A percentile compares a stretch with the other conserved stretches of the same genome.
These are phyloP conservation scores for Tapirus indicus DNA, from an alignment of 2,797 vertebrate species.

Conservation along the genomic window DNA sequence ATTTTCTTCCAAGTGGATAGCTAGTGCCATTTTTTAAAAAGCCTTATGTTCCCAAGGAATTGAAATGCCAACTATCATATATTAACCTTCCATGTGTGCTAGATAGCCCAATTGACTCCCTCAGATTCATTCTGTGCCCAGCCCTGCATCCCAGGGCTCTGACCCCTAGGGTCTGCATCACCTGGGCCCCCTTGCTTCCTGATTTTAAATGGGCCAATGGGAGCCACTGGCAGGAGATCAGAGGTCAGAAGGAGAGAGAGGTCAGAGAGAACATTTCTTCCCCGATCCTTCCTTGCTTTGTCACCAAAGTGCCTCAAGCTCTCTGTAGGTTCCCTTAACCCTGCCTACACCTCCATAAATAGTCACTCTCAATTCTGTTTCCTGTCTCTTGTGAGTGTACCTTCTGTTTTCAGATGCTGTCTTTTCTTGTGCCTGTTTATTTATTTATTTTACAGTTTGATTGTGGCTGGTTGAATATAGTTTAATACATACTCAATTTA, in stretches of 20 bases:
- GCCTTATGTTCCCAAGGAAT: background rate
- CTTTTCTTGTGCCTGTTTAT: slow-evolving; percentile 21
- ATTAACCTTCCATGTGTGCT: background rate
- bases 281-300: background rate
- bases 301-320: background rate
- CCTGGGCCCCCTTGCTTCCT: background rate
- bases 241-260: background rate
- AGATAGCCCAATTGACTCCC: background rate
- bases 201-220: background rate
- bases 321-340: background rate
- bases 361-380: background rate
- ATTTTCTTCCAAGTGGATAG: background rate
- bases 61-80: background rate
- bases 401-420: background rate
- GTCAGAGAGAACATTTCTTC: background rate
- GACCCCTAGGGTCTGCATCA: background rate
- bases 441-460: background rate
- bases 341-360: background rate
- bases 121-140: background rate
- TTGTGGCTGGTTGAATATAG: background rate
- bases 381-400: background rate
- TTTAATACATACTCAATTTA: background rate
- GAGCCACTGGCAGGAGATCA: background rate
- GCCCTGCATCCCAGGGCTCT: background rate
- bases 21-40: background rate